Base-by-base conservation (phyloP, 23 tunicate species). In the Diplosoma virens region DNA sequence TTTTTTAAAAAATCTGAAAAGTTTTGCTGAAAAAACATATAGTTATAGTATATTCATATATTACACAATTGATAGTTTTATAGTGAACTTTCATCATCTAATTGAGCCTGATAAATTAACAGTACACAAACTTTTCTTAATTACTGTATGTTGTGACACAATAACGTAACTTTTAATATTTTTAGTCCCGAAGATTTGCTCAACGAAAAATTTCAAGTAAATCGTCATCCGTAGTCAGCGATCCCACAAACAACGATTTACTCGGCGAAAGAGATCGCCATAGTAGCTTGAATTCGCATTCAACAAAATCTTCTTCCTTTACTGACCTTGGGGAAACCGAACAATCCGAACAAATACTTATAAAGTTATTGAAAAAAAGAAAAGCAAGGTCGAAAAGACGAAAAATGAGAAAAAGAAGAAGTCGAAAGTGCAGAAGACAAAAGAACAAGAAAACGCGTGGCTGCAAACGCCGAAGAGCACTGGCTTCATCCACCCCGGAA, bases 271-370 rank as follows among this genome's bases (percentile, higher is more conserved):
- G 11, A 37, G n/a, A n/a, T n/a, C n/a, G n/a, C n/a, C n/a, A n/a
- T n/a, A n/a, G n/a, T n/a, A n/a, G n/a, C n/a, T n/a, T n/a, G n/a
- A 28, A 4, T 27, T 3, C 6, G 9, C 6, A 6, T 26, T 27
- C 69, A 4, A 61, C 53, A 30, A 1, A 35, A 0, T 25, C 72
- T 23, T 30, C 78, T 3, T 16, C 61, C n/a, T 5, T 72, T 17
- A 84, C 89, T 22, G 89, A 84, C 28, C 83, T 78, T 34, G 78
- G 77, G 28, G 89, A 76, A 60, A 65, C 77, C 78, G 78, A 58
- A 14, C 24, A 34, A 29, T 34, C 78, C 26, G 48, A 59, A 16
- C 66, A 67, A 58, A n/a, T 22, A n/a, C 72, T 78, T 2, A 71
- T 81, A 7, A 59, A 81, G 29, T 27, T 71, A 5, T 59, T 81